Conservation (phyloP, 2,888 invertebrate genomes). For the Nasonovia ribisnigri region DNA sequence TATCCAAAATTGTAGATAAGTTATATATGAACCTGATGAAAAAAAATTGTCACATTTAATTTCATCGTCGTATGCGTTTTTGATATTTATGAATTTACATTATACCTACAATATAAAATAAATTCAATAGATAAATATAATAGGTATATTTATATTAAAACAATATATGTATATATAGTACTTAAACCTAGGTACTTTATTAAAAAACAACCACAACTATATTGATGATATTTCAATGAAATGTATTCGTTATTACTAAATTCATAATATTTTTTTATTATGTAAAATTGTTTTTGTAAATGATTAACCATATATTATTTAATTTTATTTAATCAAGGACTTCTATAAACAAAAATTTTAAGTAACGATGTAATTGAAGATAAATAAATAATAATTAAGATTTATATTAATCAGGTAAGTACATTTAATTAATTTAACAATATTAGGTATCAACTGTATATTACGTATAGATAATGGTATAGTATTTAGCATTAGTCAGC, state of each 20-base stretch:
- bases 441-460: not conserved
- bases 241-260: not conserved
- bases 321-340: not conserved
- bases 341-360: not conserved
- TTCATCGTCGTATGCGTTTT: not conserved
- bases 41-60: not conserved
- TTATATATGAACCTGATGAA: not conserved
- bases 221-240: not conserved
- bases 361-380: not conserved
- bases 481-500: constrained; percentile 25
- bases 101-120: not conserved
- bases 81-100: not conserved
- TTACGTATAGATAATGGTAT: not conserved
- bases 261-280: not conserved
- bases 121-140: not conserved
- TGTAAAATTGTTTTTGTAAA: no score
- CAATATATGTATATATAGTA: not conserved
- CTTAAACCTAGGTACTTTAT: not conserved
- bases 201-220: not conserved
- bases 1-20: not conserved
- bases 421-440: not conserved
- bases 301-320: not conserved
- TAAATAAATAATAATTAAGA: not conserved
- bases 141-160: not conserved
- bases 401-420: not conserved